phyloP scores from a whole-genome alignment of 2,888 invertebrate genomes.

The Hemicrepidius hirtus region DNA sequence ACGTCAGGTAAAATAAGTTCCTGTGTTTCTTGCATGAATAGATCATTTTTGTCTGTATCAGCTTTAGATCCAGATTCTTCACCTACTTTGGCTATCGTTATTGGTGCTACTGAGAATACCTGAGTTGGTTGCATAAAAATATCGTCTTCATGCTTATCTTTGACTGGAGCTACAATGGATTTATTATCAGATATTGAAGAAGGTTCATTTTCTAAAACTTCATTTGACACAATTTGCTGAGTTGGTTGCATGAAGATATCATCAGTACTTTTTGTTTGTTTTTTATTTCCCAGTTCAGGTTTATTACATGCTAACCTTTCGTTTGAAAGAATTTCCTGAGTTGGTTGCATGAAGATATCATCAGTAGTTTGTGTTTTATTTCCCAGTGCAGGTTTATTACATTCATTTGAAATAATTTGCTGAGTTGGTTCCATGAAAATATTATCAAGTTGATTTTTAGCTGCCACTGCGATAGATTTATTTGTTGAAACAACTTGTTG shows the following conservation, averaged over 20 bases:
- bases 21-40: slow-evolving; percentile 50
- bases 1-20: neutral
- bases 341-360: slow-evolving; percentile 57
- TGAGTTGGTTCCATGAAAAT: slow-evolving; percentile 29
- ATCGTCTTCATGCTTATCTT: slow-evolving; percentile 44
- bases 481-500: neutral
- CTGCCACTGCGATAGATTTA: too few relatives aligned
- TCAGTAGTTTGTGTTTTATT: slow-evolving; percentile 25
- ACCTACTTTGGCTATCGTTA: neutral
- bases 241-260: slow-evolving; percentile 35
- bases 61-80: too few relatives aligned
- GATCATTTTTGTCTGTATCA: slow-evolving; percentile 20
- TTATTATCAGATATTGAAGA: neutral
- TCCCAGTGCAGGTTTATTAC: too few relatives aligned
- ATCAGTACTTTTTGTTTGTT: slow-evolving; percentile 31
- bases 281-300: too few relatives aligned
- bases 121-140: slow-evolving; percentile 56
- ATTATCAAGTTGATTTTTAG: too few relatives aligned
- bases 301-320: too few relatives aligned
- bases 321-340: slow-evolving; percentile 57
- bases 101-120: too few relatives aligned
- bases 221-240: neutral
- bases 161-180: too few relatives aligned
- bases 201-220: neutral
- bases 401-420: neutral